Percentiles rank a stretch among this genome's conserved stretches.
phyloP scores from a whole-genome alignment of 2,113 vertebrate species.

The Cyanoramphus novaezelandiae region DNA sequence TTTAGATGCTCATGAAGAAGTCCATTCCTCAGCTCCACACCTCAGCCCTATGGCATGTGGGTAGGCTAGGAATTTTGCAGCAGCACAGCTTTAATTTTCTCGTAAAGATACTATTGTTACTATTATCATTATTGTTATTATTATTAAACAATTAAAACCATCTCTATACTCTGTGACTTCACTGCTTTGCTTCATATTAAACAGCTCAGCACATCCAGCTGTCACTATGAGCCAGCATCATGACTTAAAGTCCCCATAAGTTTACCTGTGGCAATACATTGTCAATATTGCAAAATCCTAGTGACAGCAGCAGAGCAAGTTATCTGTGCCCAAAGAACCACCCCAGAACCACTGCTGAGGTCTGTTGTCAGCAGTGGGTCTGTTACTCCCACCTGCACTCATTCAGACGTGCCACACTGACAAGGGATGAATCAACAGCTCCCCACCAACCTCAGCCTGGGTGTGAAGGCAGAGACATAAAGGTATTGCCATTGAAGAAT shows the following conservation, averaged over 20 bases:
- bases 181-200: not conserved
- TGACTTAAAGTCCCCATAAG: not conserved
- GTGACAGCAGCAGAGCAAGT: not conserved
- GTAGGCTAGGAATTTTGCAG: not conserved
- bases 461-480: not conserved
- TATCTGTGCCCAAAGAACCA: not conserved
- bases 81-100: not conserved
- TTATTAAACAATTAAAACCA: not conserved
- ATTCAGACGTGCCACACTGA: rapidly evolving
- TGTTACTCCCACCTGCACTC: not conserved
- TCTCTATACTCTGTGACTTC: not conserved
- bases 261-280: not conserved
- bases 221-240: not conserved
- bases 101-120: not conserved
- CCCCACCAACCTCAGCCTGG: not conserved
- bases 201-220: not conserved
- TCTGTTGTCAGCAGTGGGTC: not conserved
- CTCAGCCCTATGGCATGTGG: not conserved
- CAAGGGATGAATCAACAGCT: not conserved
- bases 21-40: not conserved
- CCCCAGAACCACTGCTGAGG: not conserved
- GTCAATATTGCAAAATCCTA: not conserved
- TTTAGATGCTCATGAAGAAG: not conserved
- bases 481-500: not conserved
- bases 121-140: not conserved